phyloP scores from a whole-genome alignment of 1,140 invertebrate species.

The Bombus breviceps region DNA sequence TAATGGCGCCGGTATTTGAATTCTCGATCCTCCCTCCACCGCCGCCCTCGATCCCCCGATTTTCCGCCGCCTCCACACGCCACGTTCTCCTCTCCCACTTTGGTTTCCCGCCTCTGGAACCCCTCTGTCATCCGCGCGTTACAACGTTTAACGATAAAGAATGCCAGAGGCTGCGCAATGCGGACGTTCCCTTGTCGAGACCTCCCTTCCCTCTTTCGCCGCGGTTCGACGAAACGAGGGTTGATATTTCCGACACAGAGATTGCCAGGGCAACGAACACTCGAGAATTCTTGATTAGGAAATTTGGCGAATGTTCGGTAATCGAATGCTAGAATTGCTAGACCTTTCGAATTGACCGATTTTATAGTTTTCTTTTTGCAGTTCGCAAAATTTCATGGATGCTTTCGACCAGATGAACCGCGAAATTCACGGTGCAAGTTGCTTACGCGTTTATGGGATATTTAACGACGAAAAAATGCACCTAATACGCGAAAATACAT shows the following conservation, averaged over 20 bases:
- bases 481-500: no score
- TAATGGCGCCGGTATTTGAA: conserved; percentile 82
- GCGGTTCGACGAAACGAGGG: neutral
- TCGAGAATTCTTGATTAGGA: neutral
- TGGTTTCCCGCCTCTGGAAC: conserved; percentile 28
- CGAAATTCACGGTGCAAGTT: no score
- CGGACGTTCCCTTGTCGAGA: conserved; percentile 7
- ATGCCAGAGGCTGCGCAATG: conserved; percentile 45
- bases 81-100: neutral
- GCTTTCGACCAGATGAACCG: no score
- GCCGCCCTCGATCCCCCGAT: neutral
- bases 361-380: no score
- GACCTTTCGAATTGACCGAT: no score
- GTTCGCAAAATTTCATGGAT: no score
- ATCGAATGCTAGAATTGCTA: no score
- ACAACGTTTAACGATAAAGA: conserved; percentile 54
- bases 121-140: conserved; percentile 32
- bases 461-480: no score
- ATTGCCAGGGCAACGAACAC: neutral
- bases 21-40: conserved; percentile 75
- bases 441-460: no score
- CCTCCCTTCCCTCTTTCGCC: neutral
- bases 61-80: neutral
- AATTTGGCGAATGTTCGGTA: neutral
- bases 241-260: neutral